phyloP scores from a whole-genome alignment of 2,797 vertebrate genomes.

The Sebastes steindachneri region DNA sequence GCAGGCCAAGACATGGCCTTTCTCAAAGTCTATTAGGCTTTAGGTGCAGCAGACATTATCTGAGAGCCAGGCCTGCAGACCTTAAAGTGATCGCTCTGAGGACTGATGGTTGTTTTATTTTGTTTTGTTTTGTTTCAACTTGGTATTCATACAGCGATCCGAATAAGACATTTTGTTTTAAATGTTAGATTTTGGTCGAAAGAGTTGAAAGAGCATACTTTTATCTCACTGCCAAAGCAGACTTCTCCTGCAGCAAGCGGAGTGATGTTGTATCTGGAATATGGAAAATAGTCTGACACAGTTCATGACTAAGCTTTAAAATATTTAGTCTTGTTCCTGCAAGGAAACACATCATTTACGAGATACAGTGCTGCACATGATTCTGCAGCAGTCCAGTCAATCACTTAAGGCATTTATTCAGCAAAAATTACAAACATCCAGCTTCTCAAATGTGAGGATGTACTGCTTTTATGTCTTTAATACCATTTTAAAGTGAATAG shows the following conservation, averaged over 20 bases:
- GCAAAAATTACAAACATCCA: not conserved
- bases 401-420: not conserved
- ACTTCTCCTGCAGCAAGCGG: slow-evolving; percentile 12
- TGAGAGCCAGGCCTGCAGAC: slow-evolving; percentile 9
- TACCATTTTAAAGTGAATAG: not conserved
- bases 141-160: slow-evolving; percentile 5
- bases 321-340: slow-evolving; percentile 22
- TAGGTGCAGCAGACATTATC: slow-evolving; percentile 23
- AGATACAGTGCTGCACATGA: not conserved
- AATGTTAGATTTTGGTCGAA: not conserved
- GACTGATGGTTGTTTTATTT: not conserved
- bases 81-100: not conserved
- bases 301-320: slow-evolving; percentile 30
- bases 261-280: slow-evolving; percentile 16
- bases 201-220: slow-evolving; percentile 10
- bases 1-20: slow-evolving; percentile 25
- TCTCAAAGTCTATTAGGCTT: slow-evolving; percentile 35
- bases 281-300: slow-evolving; percentile 27
- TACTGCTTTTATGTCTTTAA: not conserved
- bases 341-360: not conserved
- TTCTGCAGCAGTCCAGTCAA: not conserved
- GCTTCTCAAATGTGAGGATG: not conserved
- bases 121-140: slow-evolving; percentile 6
- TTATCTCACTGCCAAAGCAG: slow-evolving; percentile 38
- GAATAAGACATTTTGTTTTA: slow-evolving; percentile 28